phyloP scores from a whole-genome alignment of 2,888 invertebrate species.

The Eumacrocentrus americanus region DNA sequence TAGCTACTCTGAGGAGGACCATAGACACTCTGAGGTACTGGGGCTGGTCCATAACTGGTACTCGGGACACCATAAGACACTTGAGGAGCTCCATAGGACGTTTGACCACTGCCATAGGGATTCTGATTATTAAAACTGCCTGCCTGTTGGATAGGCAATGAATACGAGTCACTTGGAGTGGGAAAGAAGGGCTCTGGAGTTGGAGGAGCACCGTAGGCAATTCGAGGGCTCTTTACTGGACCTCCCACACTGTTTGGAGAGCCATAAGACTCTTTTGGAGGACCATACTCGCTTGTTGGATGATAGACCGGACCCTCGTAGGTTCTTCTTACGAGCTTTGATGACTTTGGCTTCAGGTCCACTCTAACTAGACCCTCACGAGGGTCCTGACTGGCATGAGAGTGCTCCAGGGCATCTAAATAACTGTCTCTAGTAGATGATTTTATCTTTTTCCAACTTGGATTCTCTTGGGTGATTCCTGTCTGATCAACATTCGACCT shows the following conservation, averaged over 20 bases:
- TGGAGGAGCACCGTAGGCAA: slow-evolving; percentile 52
- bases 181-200: slow-evolving; percentile 30
- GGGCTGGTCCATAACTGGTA: slow-evolving; percentile 3
- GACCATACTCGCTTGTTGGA: slow-evolving; percentile 31
- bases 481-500: slow-evolving; percentile 23
- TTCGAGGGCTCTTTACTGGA: slow-evolving; percentile 43
- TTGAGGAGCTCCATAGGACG: slow-evolving; percentile 31
- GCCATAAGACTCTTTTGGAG: slow-evolving; percentile 35
- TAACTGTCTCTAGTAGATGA: slow-evolving; percentile 65
- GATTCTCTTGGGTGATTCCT: not conserved
- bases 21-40: slow-evolving; percentile 26
- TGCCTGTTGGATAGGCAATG: slow-evolving; percentile 39
- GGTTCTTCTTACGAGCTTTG: slow-evolving; percentile 44
- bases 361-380: slow-evolving; percentile 40
- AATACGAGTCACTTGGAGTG: slow-evolving; percentile 43
- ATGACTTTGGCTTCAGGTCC: slow-evolving; percentile 32
- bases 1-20: slow-evolving; percentile 35
- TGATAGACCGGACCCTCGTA: slow-evolving; percentile 47
- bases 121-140: slow-evolving; percentile 35
- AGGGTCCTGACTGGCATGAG: slow-evolving; percentile 62
- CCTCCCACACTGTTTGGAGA: slow-evolving; percentile 36
- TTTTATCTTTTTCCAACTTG: slow-evolving; percentile 33
- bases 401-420: slow-evolving; percentile 70
- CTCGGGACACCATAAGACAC: slow-evolving; percentile 23
- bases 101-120: slow-evolving; percentile 34